phyloP scores from a whole-genome alignment of 1,140 invertebrate species.

The Microplitis demolitor region DNA sequence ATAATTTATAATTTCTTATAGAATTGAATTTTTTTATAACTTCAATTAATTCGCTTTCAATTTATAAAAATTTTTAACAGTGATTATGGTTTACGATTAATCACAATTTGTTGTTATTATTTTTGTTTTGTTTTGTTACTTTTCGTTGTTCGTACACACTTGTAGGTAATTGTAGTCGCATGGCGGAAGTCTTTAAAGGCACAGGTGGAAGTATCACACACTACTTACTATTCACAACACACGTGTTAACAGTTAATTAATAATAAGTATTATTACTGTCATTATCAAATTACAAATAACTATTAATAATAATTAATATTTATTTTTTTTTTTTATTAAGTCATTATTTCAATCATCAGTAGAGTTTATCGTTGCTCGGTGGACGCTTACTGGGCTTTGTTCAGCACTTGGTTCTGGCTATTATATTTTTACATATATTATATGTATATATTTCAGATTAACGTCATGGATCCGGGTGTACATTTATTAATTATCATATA shows the following conservation, averaged over 20 bases:
- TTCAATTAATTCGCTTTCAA: no score
- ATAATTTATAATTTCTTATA: no score
- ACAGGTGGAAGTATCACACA: constrained; percentile 46
- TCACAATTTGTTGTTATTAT: background rate
- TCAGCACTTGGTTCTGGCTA: constrained; percentile 55
- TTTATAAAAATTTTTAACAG: no score
- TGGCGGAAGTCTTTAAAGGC: constrained; percentile 46
- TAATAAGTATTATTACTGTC: no score
- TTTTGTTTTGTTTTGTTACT: background rate
- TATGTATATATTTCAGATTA: constrained; percentile 55
- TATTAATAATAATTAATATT: constrained; percentile 2
- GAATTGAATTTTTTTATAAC: no score
- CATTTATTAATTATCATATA: constrained; percentile 12
- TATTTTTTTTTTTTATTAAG: constrained; percentile 13
- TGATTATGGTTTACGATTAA: background rate
- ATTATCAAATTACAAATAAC: background rate
- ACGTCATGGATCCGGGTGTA: constrained; percentile 40
- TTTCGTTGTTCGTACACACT: background rate
- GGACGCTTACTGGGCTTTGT: constrained; percentile 54
- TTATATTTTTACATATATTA: constrained; percentile 35
- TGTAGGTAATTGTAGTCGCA: constrained; percentile 49
- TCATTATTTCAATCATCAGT: constrained; percentile 34
- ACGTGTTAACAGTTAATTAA: background rate
- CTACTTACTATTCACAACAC: no score
- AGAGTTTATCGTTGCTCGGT: constrained; percentile 30